Base-by-base conservation (phyloP, 1,140 invertebrate genomes). In the Thrips palmi region DNA sequence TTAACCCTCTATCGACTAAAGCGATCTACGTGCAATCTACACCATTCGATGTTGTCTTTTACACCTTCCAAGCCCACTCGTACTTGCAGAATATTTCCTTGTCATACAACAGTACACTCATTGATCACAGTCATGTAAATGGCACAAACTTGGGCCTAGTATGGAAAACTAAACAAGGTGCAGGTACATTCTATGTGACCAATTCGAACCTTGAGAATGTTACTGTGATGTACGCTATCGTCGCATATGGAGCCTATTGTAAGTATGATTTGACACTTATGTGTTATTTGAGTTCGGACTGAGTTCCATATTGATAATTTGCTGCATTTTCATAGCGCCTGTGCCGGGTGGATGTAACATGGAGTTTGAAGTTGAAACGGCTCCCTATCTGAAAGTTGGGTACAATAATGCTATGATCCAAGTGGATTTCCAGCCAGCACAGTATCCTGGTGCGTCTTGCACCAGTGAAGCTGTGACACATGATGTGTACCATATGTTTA, bases 261-360 rank as follows among this genome's bases (percentile, higher is more conserved):
- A 60, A 56, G 57, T 47, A 41, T 29, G 22, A 32, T 34, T 14
- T 40, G 33, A 12, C 39, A 10, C 6, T 31, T 24, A 28, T 11
- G 39, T 27, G 41, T 47, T 23, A 6, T 34, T 22, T 35, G 29
- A 20, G n/a, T 31, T 28, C 22, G 21, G 14, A 19, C 22, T 19
- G 24, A 49, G 3, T 52, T 52, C 25, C 51, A 42, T 40, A 55
- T 56, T 45, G 53, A 44, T 41, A 14, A 18, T 38, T 47, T 34
- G 34, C 39, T 43, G 22, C 27, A 30, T 23, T 46, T 43, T 53
- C 43, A 39, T 54, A 81, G 78, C 69, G 50, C 79, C 80, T 3
- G 59, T 81, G 46, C 78, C 79, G 28, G 80, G 80, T 40, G 79
- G 75, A 21, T 83, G 79, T 49, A 81, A 77, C 45, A 65, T 78